Evolutionary conservation across 1,140 invertebrate species (phyloP).

Genomic region (Cheumatopsyche charites): DNA sequence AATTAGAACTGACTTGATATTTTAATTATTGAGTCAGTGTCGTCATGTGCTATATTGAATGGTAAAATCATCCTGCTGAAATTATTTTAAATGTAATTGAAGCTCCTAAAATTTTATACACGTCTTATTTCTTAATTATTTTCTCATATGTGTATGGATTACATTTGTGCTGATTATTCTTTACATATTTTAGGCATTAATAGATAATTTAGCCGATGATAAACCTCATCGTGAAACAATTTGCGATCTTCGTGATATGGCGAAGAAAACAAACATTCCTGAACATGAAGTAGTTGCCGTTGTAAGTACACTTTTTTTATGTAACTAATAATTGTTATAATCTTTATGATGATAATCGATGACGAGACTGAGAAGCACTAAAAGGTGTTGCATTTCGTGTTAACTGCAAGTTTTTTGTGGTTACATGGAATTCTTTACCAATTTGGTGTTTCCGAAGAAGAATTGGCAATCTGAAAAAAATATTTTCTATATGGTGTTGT

Average conservation of each 20-base stretch:
- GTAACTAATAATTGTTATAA: neutral
- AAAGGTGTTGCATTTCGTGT: slow-evolving; percentile 17
- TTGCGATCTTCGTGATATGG: slow-evolving; percentile 83
- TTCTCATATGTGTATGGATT: neutral
- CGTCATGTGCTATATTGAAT: slow-evolving; percentile 37
- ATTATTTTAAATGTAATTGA: neutral
- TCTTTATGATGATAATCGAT: slow-evolving; percentile 45
- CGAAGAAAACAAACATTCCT: slow-evolving; percentile 77
- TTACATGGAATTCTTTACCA: slow-evolving; percentile 3
- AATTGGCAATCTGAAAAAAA: slow-evolving; percentile 44
- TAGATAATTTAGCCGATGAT: slow-evolving; percentile 83
- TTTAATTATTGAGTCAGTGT: slow-evolving; percentile 31
- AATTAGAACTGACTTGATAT: slow-evolving; percentile 35
- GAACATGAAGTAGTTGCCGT: slow-evolving; percentile 88
- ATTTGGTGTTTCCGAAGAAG: slow-evolving; percentile 36
- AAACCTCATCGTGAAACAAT: slow-evolving; percentile 82
- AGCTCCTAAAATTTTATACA: slow-evolving; percentile 37
- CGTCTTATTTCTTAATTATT: neutral
- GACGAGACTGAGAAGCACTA: slow-evolving; percentile 46
- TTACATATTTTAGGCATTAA: slow-evolving; percentile 60
- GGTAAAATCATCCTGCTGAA: slow-evolving; percentile 28
- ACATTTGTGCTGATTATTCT: neutral
- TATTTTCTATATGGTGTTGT: too few species aligned
- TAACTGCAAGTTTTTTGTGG: slow-evolving; percentile 41
- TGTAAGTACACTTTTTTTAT: slow-evolving; percentile 59